Base-by-base conservation (phyloP, 1,140 invertebrate genomes). In the Lordiphosa mommai region DNA sequence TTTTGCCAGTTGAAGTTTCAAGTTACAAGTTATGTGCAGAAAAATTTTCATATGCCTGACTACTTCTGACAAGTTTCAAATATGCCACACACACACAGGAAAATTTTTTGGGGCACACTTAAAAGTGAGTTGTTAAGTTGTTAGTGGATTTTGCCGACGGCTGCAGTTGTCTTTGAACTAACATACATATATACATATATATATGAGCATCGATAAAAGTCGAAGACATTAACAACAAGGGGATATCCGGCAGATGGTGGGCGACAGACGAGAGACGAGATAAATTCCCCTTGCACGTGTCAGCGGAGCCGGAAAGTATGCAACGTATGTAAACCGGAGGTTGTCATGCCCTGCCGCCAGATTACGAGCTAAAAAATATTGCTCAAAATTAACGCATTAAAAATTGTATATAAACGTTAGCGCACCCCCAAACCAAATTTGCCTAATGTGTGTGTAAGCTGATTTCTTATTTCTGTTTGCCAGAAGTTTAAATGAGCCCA, bases 161-260 rank as follows among this genome's bases (percentile, higher is more conserved):
- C 65, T 77, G 70, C 73, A 70, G 57, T 53, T 59, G 20, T 16
- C 37, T 52, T 48, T 48, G 30, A 32, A 48, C 27, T 34, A 7
- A 27, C 17, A 33, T 7, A 48, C 30, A 46, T 4, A 13, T 29
- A 32, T 8, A 32, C 3, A 7, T 16, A 46, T 61, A 48, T 66
- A 72, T 80, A 80, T 80, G 74, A 82, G 76, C 76, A 63, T 69
- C 76, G 76, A 82, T 80, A 71, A 82, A 72, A 82, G 77, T 68
- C 77, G 38, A 71, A 76, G 61, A 59, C 57, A 70, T 68, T 76
- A 57, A 71, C 76, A 82, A 82, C 76, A 82, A 82, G 61, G 53
- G 77, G 76, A 82, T 68, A 84, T 84, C 76, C 76, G 70, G 34
- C 61, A 65, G 64, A 47, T 17, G 53, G 68, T 14, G 32, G 14